Conservation (phyloP, 2,888 invertebrate species). For the Lymantria monacha region DNA sequence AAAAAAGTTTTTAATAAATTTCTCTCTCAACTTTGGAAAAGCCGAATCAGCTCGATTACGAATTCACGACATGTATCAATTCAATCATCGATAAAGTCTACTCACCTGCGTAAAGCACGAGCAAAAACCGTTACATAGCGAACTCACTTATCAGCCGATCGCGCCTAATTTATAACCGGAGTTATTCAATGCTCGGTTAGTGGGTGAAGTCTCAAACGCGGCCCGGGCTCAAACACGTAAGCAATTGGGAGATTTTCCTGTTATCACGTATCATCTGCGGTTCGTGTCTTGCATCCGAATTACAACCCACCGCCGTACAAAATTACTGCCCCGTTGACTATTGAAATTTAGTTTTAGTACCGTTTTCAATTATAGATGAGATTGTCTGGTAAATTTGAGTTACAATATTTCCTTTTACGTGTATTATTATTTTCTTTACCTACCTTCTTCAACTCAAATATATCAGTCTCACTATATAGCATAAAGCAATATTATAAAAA, state of each 20-base stretch:
- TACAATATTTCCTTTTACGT: conserved; percentile 24
- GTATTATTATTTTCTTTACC: no score
- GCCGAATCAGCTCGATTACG: conserved; percentile 45
- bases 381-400: conserved; percentile 33
- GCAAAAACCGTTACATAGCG: conserved; percentile 63
- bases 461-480: no score
- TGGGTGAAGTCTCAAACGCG: conserved; percentile 45
- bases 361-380: conserved; percentile 36
- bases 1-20: conserved; percentile 18
- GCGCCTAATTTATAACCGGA: conserved; percentile 76
- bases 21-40: conserved; percentile 15
- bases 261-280: conserved; percentile 81
- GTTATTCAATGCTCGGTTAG: conserved; percentile 73
- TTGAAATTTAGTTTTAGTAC: conserved; percentile 44
- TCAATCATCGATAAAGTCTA: conserved; percentile 72
- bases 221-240: conserved; percentile 72
- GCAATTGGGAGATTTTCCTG: conserved; percentile 81
- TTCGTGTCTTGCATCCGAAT: conserved; percentile 69
- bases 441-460: no score
- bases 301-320: conserved; percentile 43
- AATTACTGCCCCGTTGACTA: conserved; percentile 56
- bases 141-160: conserved; percentile 74
- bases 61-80: conserved; percentile 72
- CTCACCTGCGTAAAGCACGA: conserved; percentile 66
- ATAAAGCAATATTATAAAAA: no score